A percentile compares a stretch with the other conserved stretches of the same genome.
Evolutionary conservation across 2,797 vertebrate species (phyloP).

Genomic region (Cossypha niveicapilla): DNA sequence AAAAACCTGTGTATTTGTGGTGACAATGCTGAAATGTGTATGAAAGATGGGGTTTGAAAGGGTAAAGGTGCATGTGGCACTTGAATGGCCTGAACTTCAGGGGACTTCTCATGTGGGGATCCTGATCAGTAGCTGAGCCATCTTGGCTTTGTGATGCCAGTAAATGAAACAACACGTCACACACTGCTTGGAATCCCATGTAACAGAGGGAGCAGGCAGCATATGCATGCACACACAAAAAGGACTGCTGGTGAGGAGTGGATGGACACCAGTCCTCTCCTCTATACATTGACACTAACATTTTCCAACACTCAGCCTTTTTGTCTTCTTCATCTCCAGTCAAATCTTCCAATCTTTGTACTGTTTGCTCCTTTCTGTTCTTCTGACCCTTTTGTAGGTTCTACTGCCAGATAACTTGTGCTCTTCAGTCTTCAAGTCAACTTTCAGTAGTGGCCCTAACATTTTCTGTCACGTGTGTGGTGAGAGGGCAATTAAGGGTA

Average conservation of each 20-base stretch:
- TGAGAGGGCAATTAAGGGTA: not conserved
- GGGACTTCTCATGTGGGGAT: not conserved
- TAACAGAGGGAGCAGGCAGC: not conserved
- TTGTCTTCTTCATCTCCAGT: not conserved
- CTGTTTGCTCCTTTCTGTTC: not conserved
- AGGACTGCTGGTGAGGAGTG: not conserved
- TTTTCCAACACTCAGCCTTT: not conserved
- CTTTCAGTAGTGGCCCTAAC: fast-evolving
- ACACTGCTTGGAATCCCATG: fast-evolving
- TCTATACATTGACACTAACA: fast-evolving
- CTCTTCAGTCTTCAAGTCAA: not conserved
- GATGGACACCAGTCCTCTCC: not conserved
- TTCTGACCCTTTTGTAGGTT: not conserved
- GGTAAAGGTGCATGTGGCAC: not conserved
- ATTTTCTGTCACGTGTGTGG: fast-evolving
- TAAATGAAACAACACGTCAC: not conserved
- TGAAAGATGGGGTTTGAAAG: not conserved
- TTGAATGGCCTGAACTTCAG: not conserved
- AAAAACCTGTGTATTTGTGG: not conserved
- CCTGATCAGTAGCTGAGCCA: not conserved
- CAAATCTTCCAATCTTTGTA: not conserved
- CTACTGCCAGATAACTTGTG: not conserved
- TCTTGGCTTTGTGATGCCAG: not conserved
- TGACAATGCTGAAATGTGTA: not conserved
- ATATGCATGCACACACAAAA: fast-evolving